Evolutionary conservation across 2,888 invertebrate genomes (phyloP).

Genomic region (Megaustenia siamemsis): DNA sequence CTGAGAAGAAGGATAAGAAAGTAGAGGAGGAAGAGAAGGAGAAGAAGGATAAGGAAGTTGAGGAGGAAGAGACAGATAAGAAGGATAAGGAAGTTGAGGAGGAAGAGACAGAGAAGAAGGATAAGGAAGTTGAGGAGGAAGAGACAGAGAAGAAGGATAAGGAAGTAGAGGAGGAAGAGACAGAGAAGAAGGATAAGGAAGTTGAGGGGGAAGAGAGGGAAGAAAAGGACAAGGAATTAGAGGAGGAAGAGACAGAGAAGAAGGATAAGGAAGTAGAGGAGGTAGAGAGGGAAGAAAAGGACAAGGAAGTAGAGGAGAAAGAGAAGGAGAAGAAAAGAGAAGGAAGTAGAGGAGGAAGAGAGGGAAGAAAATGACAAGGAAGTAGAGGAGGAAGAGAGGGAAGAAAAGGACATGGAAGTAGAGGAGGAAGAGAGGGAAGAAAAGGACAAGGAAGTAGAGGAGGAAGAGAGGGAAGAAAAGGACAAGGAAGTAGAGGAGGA

Average conservation of each 20-base stretch:
- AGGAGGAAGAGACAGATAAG: background rate
- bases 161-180: background rate
- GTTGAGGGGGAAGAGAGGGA: background rate
- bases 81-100: too few species aligned
- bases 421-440: too few species aligned
- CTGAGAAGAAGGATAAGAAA: too few species aligned
- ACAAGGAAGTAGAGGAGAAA: too few species aligned
- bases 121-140: too few species aligned
- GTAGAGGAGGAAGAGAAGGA: too few species aligned
- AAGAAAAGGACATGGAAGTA: too few species aligned
- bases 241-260: background rate
- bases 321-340: too few species aligned
- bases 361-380: background rate
- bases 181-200: background rate
- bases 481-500: too few species aligned
- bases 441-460: background rate
- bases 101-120: background rate
- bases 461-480: too few species aligned
- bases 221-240: background rate
- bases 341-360: background rate
- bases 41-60: background rate
- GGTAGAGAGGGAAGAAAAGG: too few species aligned
- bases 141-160: too few species aligned
- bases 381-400: background rate
- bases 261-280: background rate